phyloP scores from a whole-genome alignment of 2,797 vertebrate species.

The Dermochelys coriacea region DNA sequence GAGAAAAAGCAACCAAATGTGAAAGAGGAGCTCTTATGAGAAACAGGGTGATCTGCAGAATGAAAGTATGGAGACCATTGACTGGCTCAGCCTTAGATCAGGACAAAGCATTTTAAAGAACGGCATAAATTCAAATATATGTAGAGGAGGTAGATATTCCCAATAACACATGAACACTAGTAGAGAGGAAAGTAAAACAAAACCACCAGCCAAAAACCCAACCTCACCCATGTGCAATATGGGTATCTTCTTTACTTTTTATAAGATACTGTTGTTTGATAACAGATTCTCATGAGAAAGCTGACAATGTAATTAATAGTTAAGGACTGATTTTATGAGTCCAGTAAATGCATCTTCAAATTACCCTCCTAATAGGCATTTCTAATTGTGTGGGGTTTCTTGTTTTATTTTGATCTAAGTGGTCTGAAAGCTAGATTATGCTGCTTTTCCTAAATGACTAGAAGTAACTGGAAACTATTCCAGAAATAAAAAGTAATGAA shows the following conservation, averaged over 20 bases:
- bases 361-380: background rate
- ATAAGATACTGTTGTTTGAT: background rate
- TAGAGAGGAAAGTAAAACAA: background rate
- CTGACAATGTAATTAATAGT: background rate
- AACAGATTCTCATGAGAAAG: background rate
- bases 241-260: background rate
- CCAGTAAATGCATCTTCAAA: background rate
- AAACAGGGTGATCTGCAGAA: background rate
- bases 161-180: background rate
- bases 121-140: background rate
- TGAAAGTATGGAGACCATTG: background rate
- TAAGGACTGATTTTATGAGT: background rate
- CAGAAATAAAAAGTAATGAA: background rate
- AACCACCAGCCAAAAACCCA: background rate
- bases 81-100: background rate
- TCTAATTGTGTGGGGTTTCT: rapidly evolving
- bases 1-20: background rate
- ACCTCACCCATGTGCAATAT: background rate
- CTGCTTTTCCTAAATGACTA: rapidly evolving
- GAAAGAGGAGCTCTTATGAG: background rate
- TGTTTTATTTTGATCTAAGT: background rate
- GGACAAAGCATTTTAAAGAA: background rate
- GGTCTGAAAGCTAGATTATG: background rate
- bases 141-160: background rate
- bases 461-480: background rate